Evolutionary conservation across 2,797 vertebrate genomes (phyloP), one percentile per base, ranked within the genome.

Genomic region (Ctenochaetus hawaiiensis): DNA sequence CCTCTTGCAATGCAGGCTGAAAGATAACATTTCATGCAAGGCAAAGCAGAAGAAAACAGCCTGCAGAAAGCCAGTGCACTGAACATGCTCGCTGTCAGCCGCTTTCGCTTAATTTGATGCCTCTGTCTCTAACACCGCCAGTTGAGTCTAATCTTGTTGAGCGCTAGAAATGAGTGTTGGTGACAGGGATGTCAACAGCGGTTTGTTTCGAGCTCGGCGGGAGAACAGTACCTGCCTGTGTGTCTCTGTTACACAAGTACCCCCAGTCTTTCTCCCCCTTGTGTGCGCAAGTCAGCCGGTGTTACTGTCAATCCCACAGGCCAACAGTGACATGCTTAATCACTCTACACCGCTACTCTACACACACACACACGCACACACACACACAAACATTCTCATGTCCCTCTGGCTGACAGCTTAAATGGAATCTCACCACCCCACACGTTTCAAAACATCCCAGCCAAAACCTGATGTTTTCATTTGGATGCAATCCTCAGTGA

Each of bases 181-280:
- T 94, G 94, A 95, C 95, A 92, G 92, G 91, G 90, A 92, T 91
- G 94, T 95, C 94, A 94, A 93, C 94, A 94, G 92, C 80, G 85
- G 90, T 95, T 95, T 95, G 94, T 94, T 95, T 93, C 77, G 63
- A 88, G 90, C 91, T 88, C 85, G 20, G 90, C 77, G 26, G 88
- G 91, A 93, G 93, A 95, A 94, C 93, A 95, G 93, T 93, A 94
- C 88, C 91, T 92, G 92, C 92, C 93, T 94, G 88, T 94, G 92
- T 91, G 91, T 93, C 92, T 91, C 88, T 90, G 91, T 92, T 93
- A 88, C 91, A 92, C 90, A 85, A 92, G 83, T 80, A 76, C 87
- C 84, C 85, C 89, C 83, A 77, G 74, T 78, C 84, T 86, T 64
- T 72, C 80, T 79, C 85, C 75, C 87, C 74, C 86, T 64, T 75